Evolutionary conservation across 2,113 vertebrate species (phyloP), one percentile per base, ranked within the genome.

Genomic region (Canis aureus): DNA sequence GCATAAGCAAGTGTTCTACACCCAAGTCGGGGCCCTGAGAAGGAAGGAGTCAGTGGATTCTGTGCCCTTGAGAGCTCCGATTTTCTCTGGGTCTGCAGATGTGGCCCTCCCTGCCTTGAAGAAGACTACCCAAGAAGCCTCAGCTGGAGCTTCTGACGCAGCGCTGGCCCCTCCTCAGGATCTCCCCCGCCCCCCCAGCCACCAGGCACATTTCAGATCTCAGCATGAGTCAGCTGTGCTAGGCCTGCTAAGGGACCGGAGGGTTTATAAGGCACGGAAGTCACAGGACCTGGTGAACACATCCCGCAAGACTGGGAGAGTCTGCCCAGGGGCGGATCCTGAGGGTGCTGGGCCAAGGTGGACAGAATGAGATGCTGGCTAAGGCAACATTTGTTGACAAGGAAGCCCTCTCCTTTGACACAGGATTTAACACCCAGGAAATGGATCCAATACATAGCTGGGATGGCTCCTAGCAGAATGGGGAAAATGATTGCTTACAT

Each of bases 21-120:
- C 15, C 91, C 62, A 67, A n/a, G 20, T 27, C 11, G 2, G 64
- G 11, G 1, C 80, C 25, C 71, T 74, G 13, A 11, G 0, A 8
- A 51, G 35, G 29, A 59, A 17, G 23, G 13, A 25, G 38, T 69
- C 59, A 53, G 32, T 5, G 0, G 35, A 22, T 11, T 29, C 43
- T 43, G 10, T 19, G 32, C 32, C 12, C 19, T 29, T 19, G 22
- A 51, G 43, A 55, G 35, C 6, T 23, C 5, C 0, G 62, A 23
- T 3, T 57, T 57, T 27, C 43, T 38, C 79, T 49, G n/a, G 23
- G 62, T 25, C 87, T 32, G 35, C 55, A 38, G 90, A 76, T 23
- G 27, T 11, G 8, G 55, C n/a, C 69, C 51, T 17, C 12, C 1
- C 53, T 2, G 6, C 27, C 20, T 1, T 0, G 9, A 43, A 32